A percentile compares a stretch with the other conserved stretches of the same genome.
These are phyloP conservation scores for Metopia argyrocephala DNA, from an alignment of 2,888 invertebrate species.

Conservation along the genomic window DNA sequence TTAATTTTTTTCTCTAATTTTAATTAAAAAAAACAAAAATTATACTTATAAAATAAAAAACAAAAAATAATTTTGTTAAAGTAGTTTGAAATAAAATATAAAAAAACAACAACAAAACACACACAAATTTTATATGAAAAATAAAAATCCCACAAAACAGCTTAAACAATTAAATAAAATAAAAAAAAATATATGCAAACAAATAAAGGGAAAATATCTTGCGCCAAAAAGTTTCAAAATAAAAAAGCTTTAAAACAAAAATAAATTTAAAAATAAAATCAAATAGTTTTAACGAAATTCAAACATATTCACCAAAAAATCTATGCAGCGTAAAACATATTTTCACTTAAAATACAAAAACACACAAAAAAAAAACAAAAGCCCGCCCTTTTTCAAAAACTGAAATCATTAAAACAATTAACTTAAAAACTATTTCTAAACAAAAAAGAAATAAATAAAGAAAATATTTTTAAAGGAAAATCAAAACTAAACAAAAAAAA, in stretches of 20 bases:
- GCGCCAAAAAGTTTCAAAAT: constrained; percentile 62
- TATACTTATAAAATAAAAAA: not conserved
- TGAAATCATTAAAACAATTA: constrained; percentile 43
- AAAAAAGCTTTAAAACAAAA: constrained; percentile 57
- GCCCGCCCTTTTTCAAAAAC: constrained; percentile 58
- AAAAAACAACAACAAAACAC: not conserved
- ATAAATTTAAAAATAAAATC: constrained; percentile 4
- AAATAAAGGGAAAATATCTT: constrained; percentile 39
- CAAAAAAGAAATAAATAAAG: constrained; percentile 17
- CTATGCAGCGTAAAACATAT: constrained; percentile 24
- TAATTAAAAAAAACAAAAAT: not conserved
- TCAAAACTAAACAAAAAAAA: constrained; percentile 18
- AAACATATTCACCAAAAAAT: constrained; percentile 36
- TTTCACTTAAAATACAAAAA: constrained; percentile 11
- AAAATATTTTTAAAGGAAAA: constrained; percentile 53
- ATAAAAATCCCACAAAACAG: constrained; percentile 13
- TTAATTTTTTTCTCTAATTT: constrained; percentile 14
- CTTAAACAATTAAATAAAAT: constrained; percentile 30
- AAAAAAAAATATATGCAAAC: constrained; percentile 23
- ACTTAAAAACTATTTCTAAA: constrained; percentile 49
- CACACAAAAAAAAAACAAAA: constrained; percentile 26
- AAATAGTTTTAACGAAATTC: constrained; percentile 24
- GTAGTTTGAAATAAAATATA: constrained; percentile 15
- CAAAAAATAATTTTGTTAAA: constrained; percentile 10
- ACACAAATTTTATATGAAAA: constrained; percentile 44